Base-by-base conservation (phyloP, 2,888 invertebrate species). In the Fragum fragum region DNA sequence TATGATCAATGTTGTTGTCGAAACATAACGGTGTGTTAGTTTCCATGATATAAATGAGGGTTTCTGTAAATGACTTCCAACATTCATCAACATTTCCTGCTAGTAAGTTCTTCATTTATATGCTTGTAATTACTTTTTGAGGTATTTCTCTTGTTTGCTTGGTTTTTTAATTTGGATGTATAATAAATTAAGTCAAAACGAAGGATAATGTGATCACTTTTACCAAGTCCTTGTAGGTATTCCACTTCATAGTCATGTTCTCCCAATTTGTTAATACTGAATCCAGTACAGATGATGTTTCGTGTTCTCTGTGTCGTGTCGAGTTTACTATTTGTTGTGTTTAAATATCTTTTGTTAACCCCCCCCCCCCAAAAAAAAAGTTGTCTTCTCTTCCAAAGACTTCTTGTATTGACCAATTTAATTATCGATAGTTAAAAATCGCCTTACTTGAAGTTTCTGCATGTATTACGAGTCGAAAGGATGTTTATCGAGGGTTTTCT, bases 261-360 rank as follows among this genome's bases (percentile, higher is more conserved):
- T 59, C 61, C 26, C 59, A 39, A 39, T 73, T 73, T 42, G 59
- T 59, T n/a, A 73, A 47, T n/a, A 73, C 28, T 14, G 57, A 26
- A n/a, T 70, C 70, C 1, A 70, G 52, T 11, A 26, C 21, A 1
- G 18, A 16, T 16, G 70, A 52, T 26, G 28, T 53, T 7, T 70
- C 21, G 18, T 21, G 18, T 5, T 52, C 53, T 28, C 53, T 53
- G 70, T 29, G 26, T 28, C 70, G 6, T 2, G 70, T 70, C 9
- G 52, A 5, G 1, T 70, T 42, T 18, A 23, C 7, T 1, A 70
- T 28, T n/a, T 70, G 70, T 53, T 70, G 70, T 9, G 14, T 29
- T 7, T 52, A 32, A 29, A 28, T 52, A 52, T 70, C 70, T 14
- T 29, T 47, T 26, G 28, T 29, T 6, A 3, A 36, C 32, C n/a